These are phyloP conservation scores for Caranx ignobilis DNA, from an alignment of 2,113 vertebrate genomes.

Conservation along the genomic window DNA sequence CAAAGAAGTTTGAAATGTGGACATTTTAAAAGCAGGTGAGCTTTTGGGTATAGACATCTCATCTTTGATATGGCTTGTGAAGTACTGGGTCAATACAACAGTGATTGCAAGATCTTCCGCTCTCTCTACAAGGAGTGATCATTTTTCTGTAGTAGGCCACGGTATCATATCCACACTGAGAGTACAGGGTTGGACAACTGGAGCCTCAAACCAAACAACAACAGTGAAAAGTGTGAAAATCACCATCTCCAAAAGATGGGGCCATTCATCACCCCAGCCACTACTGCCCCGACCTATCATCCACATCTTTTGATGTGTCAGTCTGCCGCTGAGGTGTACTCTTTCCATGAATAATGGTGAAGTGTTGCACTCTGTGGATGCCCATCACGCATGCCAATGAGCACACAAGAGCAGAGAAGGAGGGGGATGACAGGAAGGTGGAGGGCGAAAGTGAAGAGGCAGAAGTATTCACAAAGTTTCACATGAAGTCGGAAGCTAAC, in stretches of 20 bases:
- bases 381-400: conserved; percentile 71
- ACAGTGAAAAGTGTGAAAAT: conserved; percentile 24
- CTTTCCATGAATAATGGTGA: conserved; percentile 75
- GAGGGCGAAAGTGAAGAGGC: conserved; percentile 44
- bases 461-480: background rate
- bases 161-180: background rate
- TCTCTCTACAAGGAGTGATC: background rate
- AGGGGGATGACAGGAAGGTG: conserved; percentile 49
- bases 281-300: conserved; percentile 65
- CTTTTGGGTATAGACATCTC: background rate
- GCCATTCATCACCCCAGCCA: conserved; percentile 67
- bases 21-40: background rate
- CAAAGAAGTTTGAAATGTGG: background rate
- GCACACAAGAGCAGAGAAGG: conserved; percentile 27
- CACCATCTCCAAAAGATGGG: conserved; percentile 51
- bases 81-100: conserved; percentile 53
- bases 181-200: background rate
- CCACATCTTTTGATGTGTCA: conserved; percentile 76
- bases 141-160: conserved; percentile 3
- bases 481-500: conserved; percentile 15
- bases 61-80: conserved; percentile 24
- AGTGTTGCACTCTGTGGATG: conserved; percentile 63
- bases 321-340: conserved; percentile 66
- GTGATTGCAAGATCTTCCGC: conserved; percentile 3
- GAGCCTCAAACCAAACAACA: background rate